Percentiles rank a stretch among this genome's conserved stretches.
Conservation (phyloP, 1,140 invertebrate species). For the Drosophila athabasca region DNA sequence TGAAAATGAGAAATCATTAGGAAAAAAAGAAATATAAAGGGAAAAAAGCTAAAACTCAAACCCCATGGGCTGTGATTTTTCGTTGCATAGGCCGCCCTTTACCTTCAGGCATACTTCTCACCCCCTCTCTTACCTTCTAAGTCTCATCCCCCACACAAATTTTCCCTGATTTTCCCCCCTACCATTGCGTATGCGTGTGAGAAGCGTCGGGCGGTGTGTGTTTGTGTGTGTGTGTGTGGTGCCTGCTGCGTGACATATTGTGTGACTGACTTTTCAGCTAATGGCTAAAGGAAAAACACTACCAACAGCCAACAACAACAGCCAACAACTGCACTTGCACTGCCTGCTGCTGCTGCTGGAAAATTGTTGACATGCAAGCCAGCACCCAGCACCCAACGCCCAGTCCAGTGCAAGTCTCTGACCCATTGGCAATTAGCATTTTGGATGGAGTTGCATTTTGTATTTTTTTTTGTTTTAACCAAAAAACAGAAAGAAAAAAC, state of each 20-base stretch:
- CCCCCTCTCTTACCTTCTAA: conserved; percentile 31
- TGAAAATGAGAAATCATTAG: too few species aligned
- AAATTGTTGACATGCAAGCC: conserved; percentile 62
- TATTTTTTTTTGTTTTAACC: conserved; percentile 10
- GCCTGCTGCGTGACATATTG: conserved; percentile 64
- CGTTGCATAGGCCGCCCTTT: too few species aligned
- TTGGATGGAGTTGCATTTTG: conserved; percentile 46
- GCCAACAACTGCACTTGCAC: conserved; percentile 1
- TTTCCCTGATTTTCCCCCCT: not conserved
- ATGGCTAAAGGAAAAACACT: conserved; percentile 36
- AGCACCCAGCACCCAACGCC: too few species aligned
- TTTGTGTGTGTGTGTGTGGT: not conserved
- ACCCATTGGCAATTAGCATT: conserved; percentile 78
- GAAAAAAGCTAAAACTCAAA: too few species aligned
- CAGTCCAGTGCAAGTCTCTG: conserved; percentile 22
- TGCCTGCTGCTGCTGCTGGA: too few species aligned
- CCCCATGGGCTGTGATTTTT: too few species aligned
- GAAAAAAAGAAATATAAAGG: too few species aligned
- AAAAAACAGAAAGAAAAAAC: conserved; percentile 4
- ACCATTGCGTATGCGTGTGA: not conserved
- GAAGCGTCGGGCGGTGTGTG: not conserved
- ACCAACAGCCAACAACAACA: conserved; percentile 20
- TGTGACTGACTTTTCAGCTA: conserved; percentile 67
- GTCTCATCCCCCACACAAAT: conserved; percentile 10
- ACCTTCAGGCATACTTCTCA: too few species aligned